These are phyloP conservation scores for Chunga burmeisteri DNA, from an alignment of 2,113 vertebrate species.

Conservation along the genomic window DNA sequence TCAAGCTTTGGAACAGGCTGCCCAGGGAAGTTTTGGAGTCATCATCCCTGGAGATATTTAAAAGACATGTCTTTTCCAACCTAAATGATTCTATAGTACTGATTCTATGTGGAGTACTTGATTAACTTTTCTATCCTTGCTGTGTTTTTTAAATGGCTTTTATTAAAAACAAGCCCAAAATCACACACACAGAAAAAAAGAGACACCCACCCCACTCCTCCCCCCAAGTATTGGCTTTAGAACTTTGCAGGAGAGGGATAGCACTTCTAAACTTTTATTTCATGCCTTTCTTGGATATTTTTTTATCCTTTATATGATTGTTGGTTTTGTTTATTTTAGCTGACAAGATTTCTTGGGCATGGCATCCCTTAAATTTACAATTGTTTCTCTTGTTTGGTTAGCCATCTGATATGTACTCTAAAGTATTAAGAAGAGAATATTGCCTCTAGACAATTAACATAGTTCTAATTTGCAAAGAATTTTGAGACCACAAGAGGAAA, in stretches of 20 bases:
- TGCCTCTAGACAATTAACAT: neutral
- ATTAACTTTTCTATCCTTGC: neutral
- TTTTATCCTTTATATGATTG: neutral
- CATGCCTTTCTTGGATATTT: neutral
- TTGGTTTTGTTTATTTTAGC: neutral
- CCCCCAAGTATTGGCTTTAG: neutral
- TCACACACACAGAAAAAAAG: accelerated
- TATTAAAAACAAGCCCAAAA: neutral
- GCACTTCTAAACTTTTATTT: neutral
- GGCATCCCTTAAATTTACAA: neutral
- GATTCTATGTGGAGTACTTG: neutral
- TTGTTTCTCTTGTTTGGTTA: neutral
- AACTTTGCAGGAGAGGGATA: neutral
- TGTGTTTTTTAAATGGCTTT: neutral
- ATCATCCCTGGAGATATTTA: neutral
- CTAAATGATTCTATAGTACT: neutral
- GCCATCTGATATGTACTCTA: neutral
- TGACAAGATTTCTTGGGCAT: neutral
- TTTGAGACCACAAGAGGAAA: neutral
- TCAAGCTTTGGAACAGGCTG: neutral
- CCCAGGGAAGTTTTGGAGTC: neutral
- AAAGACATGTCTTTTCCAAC: neutral
- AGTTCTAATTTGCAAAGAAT: neutral
- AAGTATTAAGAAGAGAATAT: neutral
- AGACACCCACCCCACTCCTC: too few species aligned